Conservation (phyloP, 2,797 vertebrate species). For the Acrocephalus scirpaceus region DNA sequence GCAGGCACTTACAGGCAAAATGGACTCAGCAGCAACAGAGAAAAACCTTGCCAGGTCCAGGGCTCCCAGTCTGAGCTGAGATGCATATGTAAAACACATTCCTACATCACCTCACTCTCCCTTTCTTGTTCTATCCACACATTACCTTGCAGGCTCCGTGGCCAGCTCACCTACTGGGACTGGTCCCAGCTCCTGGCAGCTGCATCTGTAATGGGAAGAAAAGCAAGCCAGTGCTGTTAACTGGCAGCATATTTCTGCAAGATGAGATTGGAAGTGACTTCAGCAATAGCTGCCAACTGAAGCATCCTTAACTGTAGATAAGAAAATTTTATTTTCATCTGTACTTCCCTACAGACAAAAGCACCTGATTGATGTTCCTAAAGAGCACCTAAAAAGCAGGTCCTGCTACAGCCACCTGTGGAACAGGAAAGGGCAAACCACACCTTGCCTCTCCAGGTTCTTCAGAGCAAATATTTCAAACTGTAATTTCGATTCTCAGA, state of each 20-base stretch:
- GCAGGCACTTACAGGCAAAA: neutral
- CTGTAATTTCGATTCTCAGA: neutral
- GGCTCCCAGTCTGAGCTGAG: neutral
- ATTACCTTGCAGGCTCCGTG: neutral
- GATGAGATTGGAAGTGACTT: neutral
- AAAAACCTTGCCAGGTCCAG: neutral
- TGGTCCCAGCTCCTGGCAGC: neutral
- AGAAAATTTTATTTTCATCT: neutral
- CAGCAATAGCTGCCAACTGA: neutral
- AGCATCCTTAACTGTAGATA: neutral
- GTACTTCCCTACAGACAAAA: neutral
- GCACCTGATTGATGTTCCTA: neutral
- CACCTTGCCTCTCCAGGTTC: neutral
- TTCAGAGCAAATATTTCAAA: neutral
- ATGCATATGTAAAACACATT: neutral
- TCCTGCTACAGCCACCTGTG: neutral
- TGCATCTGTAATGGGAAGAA: neutral
- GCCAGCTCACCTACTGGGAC: neutral
- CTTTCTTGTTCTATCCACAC: neutral
- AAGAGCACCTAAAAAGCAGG: neutral
- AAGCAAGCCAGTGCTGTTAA: neutral
- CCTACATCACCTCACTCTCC: neutral
- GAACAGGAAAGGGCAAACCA: neutral
- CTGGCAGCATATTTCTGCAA: neutral
- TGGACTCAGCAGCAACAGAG: neutral